These are phyloP conservation scores for Apocrypta bakeri DNA, from an alignment of 1,140 invertebrate species.

Conservation along the genomic window DNA sequence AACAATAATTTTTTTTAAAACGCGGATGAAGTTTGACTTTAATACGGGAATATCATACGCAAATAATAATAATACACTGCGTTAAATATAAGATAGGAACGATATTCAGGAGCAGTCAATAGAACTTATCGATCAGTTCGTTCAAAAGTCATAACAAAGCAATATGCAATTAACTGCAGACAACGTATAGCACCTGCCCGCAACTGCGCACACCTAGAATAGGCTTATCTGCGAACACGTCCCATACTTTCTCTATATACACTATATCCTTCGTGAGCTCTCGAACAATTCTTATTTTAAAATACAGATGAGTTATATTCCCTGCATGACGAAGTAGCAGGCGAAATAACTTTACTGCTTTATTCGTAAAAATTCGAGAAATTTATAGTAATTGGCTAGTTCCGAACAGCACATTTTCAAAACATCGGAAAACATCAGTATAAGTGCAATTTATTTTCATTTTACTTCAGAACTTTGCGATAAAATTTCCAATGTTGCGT, in stretches of 20 bases:
- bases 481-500: neutral
- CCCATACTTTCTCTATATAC: constrained; percentile 14
- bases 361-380: neutral
- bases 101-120: neutral
- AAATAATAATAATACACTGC: neutral
- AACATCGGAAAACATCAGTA: neutral
- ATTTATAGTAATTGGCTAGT: constrained; percentile 3
- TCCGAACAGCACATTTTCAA: neutral
- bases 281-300: constrained; percentile 21
- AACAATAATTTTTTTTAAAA: too few species aligned
- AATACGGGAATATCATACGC: too few species aligned
- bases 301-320: neutral
- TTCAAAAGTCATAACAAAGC: neutral
- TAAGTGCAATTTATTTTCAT: neutral
- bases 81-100: neutral
- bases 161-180: neutral
- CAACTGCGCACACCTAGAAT: neutral
- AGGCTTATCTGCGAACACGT: constrained; percentile 22
- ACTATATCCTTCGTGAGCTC: neutral
- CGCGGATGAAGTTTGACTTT: neutral
- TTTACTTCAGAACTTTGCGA: neutral
- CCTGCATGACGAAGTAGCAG: neutral
- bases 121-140: neutral
- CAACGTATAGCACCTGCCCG: neutral
- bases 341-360: neutral